phyloP scores from a whole-genome alignment of 2,888 invertebrate species.

The Invenusta paracnida region DNA sequence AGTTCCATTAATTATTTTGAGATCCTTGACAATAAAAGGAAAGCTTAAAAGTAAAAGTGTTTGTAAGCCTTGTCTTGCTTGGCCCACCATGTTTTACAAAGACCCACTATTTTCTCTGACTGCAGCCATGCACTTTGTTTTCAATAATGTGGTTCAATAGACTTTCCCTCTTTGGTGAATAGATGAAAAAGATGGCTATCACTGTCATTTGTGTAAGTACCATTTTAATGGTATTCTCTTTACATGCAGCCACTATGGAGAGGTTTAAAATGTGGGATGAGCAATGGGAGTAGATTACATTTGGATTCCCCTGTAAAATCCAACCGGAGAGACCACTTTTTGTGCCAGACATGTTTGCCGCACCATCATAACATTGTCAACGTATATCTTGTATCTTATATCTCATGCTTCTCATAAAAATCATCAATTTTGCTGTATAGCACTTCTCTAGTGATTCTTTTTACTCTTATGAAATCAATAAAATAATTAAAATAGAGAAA shows the following conservation, averaged over 20 bases:
- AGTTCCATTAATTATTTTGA: not conserved
- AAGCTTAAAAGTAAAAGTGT: not conserved
- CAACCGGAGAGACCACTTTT: not conserved
- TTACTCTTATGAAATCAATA: not conserved
- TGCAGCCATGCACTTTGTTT: not conserved
- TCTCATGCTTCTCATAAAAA: not conserved
- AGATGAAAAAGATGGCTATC: not conserved
- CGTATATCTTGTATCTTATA: not conserved
- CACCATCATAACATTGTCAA: not conserved
- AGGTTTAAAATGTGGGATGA: slow-evolving; percentile 11
- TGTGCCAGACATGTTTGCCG: not conserved
- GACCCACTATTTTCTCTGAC: too few species aligned
- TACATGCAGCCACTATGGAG: not conserved
- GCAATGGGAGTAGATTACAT: not conserved
- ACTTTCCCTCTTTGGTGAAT: not conserved
- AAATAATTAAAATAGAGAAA: too few species aligned
- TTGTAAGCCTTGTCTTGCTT: not conserved
- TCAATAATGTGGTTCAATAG: not conserved
- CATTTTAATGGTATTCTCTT: not conserved
- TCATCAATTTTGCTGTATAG: not conserved
- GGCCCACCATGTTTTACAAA: not conserved
- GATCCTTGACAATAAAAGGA: not conserved
- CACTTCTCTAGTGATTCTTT: slow-evolving; percentile 7
- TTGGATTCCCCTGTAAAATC: slow-evolving; percentile 7
- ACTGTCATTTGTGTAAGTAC: not conserved